A percentile compares a stretch with the other conserved stretches of the same genome.
Evolutionary conservation across 2,888 invertebrate species (phyloP).

Genomic region (Catocala sponsa): DNA sequence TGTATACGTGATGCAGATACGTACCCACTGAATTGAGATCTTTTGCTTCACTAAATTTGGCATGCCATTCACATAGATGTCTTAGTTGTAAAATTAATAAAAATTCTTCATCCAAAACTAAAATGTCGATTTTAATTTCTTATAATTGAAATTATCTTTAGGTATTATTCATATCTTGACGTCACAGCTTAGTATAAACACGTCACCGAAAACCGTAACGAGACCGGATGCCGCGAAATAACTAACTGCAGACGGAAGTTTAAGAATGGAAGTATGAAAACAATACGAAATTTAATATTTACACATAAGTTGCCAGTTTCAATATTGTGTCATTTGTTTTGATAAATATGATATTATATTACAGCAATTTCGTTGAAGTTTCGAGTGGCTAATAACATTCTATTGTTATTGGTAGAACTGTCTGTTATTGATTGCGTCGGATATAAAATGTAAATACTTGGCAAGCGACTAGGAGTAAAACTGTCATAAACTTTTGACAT

Average conservation of each 20-base stretch:
- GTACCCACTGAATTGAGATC: too few relatives aligned
- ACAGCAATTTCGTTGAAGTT: not conserved
- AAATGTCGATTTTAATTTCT: too few relatives aligned
- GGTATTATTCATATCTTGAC: slow-evolving; percentile 15
- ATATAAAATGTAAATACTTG: too few relatives aligned
- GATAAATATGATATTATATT: not conserved
- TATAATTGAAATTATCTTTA: not conserved
- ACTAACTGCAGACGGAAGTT: slow-evolving; percentile 29
- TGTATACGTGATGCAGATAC: too few relatives aligned
- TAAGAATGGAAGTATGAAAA: slow-evolving; percentile 23
- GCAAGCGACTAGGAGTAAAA: too few relatives aligned
- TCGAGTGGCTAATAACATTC: not conserved
- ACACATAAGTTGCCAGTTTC: not conserved
- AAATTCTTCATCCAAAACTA: too few relatives aligned
- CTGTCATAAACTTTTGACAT: too few relatives aligned
- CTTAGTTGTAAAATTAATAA: too few relatives aligned
- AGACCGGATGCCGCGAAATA: slow-evolving; percentile 35
- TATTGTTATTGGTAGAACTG: not conserved
- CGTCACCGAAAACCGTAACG: slow-evolving; percentile 25
- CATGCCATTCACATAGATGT: too few relatives aligned
- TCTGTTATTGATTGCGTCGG: too few relatives aligned
- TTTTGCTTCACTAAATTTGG: too few relatives aligned
- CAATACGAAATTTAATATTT: slow-evolving; percentile 13
- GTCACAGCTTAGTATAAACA: slow-evolving; percentile 21
- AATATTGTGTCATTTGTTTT: slow-evolving; percentile 9